Evolutionary conservation across 2,797 vertebrate species (phyloP), one percentile per base, ranked within the genome.

Genomic region (Falco rusticolus): DNA sequence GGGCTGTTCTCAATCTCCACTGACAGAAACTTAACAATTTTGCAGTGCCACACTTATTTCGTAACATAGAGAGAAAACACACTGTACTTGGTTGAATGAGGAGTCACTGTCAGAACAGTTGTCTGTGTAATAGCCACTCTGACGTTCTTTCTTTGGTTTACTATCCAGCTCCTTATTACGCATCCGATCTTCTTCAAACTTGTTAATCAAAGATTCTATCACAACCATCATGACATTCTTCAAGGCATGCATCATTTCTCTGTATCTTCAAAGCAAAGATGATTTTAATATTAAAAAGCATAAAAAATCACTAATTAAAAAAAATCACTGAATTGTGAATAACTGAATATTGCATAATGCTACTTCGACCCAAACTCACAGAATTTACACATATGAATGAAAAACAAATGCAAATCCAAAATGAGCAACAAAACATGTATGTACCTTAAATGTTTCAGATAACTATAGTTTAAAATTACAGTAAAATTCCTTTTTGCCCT

Each of bases 41-140:
- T 87, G 24, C 24, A 82, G 57, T 56, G 66, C 41, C 57, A 84
- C 11, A 33, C 12, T 89, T 43, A 90, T 82, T 89, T 92, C 2
- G 6, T 56, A 89, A 91, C 10, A 84, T 0, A 93, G 69, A 94
- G 18, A 71, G 18, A 91, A 90, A 96, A 83, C 3, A 16, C 56
- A 75, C 14, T 87, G 57, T 87, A 99, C 99, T 98, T 99, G 99
- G 96, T 99, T 99, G 89, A 99, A 99, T 1, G 99, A 99, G 4
- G 99, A 99, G 97, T 99, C 99, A 31, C 99, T 99, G 96, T 99
- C 99, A 13, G 99, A 99, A 98, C 98, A 99, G 97, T 99, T 99
- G 97, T 99, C 99, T 4, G 97, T 97, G 89, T 98, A 99, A 75
- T 96, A 98, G 95, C 97, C 98, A 96, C 92, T 98, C 41, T 97